These are phyloP conservation scores for Scyliorhinus canicula DNA, from an alignment of 2,797 vertebrate genomes.

Conservation along the genomic window DNA sequence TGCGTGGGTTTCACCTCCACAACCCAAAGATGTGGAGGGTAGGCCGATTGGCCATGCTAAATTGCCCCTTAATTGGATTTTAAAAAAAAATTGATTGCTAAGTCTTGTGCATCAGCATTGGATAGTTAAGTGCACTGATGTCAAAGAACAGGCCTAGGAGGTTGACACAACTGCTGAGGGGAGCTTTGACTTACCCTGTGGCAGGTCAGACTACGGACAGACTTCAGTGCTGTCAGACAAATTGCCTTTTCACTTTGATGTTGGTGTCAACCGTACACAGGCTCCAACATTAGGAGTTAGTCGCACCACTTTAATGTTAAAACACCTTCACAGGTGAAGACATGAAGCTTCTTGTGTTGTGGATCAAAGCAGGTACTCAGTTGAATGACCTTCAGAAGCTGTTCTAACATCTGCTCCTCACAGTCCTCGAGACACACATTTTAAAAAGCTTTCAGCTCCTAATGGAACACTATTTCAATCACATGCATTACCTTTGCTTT, in stretches of 20 bases:
- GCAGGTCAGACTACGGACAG: neutral
- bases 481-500: constrained; percentile 58
- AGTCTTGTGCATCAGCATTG: neutral
- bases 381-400: neutral
- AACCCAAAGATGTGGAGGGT: too few relatives aligned
- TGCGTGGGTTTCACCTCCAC: too few relatives aligned
- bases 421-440: neutral
- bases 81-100: too few relatives aligned
- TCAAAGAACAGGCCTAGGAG: neutral
- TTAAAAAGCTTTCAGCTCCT: neutral
- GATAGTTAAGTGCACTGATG: neutral
- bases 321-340: neutral
- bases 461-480: constrained; percentile 47
- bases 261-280: neutral
- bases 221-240: neutral
- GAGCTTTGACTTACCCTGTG: neutral
- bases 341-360: neutral
- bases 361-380: neutral
- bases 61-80: too few relatives aligned
- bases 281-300: neutral
- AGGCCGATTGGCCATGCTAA: too few relatives aligned
- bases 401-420: neutral
- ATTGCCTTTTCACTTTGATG: neutral
- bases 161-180: neutral
- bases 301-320: neutral